Evolutionary conservation across 2,113 vertebrate species (phyloP).

Genomic region (Barnardius zonarius): DNA sequence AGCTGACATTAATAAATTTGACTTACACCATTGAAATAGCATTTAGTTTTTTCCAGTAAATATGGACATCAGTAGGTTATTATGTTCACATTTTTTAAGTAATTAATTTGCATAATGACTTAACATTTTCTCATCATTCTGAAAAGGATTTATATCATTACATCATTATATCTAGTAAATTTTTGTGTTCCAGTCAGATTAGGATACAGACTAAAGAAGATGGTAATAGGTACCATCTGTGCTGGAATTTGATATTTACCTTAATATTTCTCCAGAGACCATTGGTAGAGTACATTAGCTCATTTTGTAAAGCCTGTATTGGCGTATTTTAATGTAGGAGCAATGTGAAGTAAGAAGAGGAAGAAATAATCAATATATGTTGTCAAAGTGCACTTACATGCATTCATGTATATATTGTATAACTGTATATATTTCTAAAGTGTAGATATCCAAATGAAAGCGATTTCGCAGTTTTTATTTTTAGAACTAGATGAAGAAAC

Average conservation of each 20-base stretch:
- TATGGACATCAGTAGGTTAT: not conserved
- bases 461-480: not conserved
- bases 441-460: not conserved
- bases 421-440: not conserved
- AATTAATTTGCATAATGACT: not conserved
- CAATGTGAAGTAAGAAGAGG: not conserved
- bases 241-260: not conserved
- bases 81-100: not conserved
- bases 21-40: not conserved
- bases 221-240: slow-evolving; percentile 15
- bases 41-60: not conserved
- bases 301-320: not conserved
- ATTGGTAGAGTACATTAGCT: not conserved
- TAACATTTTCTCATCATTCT: not conserved
- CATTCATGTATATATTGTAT: not conserved
- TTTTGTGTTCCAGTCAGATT: not conserved
- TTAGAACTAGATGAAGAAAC: not conserved
- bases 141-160: not conserved
- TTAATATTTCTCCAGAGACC: slow-evolving; percentile 11
- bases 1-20: not conserved
- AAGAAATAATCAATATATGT: not conserved
- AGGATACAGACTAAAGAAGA: not conserved
- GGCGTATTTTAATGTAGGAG: not conserved
- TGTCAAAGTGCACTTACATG: not conserved
- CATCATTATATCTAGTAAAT: not conserved